Evolutionary conservation across 2,888 invertebrate genomes (phyloP), one percentile per base, ranked within the genome.

Genomic region (Punctoribates punctum): DNA sequence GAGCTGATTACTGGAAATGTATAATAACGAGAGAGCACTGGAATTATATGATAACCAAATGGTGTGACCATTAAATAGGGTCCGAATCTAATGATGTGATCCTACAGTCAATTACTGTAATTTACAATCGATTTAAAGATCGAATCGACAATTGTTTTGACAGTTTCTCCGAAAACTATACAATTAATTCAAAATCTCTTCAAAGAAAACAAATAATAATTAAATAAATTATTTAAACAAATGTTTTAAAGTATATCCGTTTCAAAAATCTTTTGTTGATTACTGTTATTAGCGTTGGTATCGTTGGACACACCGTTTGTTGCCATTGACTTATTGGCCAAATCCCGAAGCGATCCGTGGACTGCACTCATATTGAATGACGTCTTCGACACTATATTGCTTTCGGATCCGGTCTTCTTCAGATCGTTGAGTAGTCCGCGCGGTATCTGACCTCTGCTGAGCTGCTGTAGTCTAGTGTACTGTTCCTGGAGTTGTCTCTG

Each of bases 401-500:
- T 91, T 84, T 94, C 94, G 82, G 92, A 93, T 77, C 93, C 93
- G 13, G 93, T 92, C 82, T 93, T 93, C 83, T 94, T 93, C 60
- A 93, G 85, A 77, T 82, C 82, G 86, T 83, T 79, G 20, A 80
- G 78, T 25, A 80, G 82, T 88, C 77, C 74, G 13, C 77, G 73
- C 11, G 72, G 86, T 67, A 80, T 76, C 77, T 81, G 81, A 38
- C 80, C 80, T 80, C 92, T 88, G 83, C 94, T 94, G 79, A 94
- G 88, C 85, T 92, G 91, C 83, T 95, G 94, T 77, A 95, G 85
- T 27, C 94, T 88, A 23, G 93, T 91, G 84, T 94, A 95, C 83
- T 95, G 95, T 82, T 95, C 94, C 83, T 95, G 94, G 25, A 95
- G 86, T 23, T 92, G 90, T 81, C 90, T 90, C 83, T 95, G 95